Percentiles rank a stretch among this genome's conserved stretches.
Evolutionary conservation across 2,888 invertebrate species (phyloP).

Genomic region (Arctia plantaginis): DNA sequence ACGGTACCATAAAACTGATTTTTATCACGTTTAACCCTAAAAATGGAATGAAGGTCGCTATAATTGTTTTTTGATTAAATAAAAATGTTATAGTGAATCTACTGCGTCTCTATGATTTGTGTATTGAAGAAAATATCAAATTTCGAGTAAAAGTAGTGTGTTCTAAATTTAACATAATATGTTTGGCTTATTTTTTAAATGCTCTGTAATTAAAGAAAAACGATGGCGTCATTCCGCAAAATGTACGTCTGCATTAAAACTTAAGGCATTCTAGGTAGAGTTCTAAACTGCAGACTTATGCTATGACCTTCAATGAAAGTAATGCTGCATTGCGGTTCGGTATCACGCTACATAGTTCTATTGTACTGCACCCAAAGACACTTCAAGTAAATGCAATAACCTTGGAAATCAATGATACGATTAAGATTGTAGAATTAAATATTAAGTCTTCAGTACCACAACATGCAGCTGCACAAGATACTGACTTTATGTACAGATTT

Average conservation of each 20-base stretch:
- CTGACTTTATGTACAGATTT: not conserved
- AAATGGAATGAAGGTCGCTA: no score
- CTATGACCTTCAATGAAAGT: constrained; percentile 67
- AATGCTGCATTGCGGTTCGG: constrained; percentile 78
- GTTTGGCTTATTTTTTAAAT: no score
- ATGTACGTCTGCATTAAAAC: constrained; percentile 28
- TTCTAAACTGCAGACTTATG: constrained; percentile 71
- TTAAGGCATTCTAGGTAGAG: constrained; percentile 22
- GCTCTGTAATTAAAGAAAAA: not conserved
- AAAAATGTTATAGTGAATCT: no score
- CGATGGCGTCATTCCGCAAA: constrained; percentile 15
- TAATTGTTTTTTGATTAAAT: no score
- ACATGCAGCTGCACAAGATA: not conserved
- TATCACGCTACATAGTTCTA: constrained; percentile 72
- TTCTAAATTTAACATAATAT: no score
- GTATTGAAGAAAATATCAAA: not conserved
- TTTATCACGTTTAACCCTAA: no score
- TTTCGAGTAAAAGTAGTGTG: not conserved
- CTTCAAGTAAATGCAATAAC: constrained; percentile 55
- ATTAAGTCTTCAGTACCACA: not conserved
- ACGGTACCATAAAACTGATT: no score
- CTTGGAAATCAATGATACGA: constrained; percentile 62
- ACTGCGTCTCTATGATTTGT: not conserved
- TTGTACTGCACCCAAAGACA: constrained; percentile 63
- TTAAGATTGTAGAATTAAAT: constrained; percentile 20